These are phyloP conservation scores for Heliothis virescens DNA, from an alignment of 1,140 invertebrate species.

Conservation along the genomic window DNA sequence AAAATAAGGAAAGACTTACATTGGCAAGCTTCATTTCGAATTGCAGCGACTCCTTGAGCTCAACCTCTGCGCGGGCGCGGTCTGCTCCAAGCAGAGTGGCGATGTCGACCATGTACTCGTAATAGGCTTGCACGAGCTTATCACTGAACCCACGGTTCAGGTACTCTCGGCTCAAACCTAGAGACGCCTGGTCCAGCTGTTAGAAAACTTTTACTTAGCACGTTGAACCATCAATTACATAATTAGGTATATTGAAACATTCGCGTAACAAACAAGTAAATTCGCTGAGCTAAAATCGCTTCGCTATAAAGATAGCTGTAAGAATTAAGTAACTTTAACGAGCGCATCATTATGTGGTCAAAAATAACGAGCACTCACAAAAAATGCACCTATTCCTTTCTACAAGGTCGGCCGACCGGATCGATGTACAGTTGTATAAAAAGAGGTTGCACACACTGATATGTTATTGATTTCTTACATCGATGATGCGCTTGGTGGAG, in stretches of 20 bases:
- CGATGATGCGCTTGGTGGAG: slow-evolving; percentile 93
- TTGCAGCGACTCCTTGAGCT: slow-evolving; percentile 93
- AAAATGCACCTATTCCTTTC: slow-evolving; percentile 13
- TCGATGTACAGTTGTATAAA: slow-evolving; percentile 4
- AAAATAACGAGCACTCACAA: slow-evolving; percentile 13
- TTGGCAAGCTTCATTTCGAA: slow-evolving; percentile 98
- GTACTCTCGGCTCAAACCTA: slow-evolving; percentile 96
- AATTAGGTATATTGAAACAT: slow-evolving; percentile 33
- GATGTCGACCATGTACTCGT: slow-evolving; percentile 95
- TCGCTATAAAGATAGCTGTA: slow-evolving; percentile 9
- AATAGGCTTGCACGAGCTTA: slow-evolving; percentile 92
- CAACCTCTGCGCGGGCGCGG: slow-evolving; percentile 88
- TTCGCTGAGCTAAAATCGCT: slow-evolving; percentile 44
- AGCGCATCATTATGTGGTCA: slow-evolving; percentile 22
- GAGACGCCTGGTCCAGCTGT: slow-evolving; percentile 96
- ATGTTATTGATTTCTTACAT: slow-evolving; percentile 89
- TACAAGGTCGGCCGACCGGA: slow-evolving; percentile 55
- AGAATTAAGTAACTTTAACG: slow-evolving; percentile 24
- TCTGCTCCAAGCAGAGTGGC: slow-evolving; percentile 95
- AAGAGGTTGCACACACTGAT: neutral
- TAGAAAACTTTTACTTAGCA: slow-evolving; percentile 53
- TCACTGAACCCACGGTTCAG: slow-evolving; percentile 93
- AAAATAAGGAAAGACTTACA: slow-evolving; percentile 86
- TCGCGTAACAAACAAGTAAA: slow-evolving; percentile 45
- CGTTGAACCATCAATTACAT: slow-evolving; percentile 7